A percentile compares a stretch with the other conserved stretches of the same genome.
phyloP scores from a whole-genome alignment of 2,797 vertebrate genomes.

The Gastrophryne carolinensis region DNA sequence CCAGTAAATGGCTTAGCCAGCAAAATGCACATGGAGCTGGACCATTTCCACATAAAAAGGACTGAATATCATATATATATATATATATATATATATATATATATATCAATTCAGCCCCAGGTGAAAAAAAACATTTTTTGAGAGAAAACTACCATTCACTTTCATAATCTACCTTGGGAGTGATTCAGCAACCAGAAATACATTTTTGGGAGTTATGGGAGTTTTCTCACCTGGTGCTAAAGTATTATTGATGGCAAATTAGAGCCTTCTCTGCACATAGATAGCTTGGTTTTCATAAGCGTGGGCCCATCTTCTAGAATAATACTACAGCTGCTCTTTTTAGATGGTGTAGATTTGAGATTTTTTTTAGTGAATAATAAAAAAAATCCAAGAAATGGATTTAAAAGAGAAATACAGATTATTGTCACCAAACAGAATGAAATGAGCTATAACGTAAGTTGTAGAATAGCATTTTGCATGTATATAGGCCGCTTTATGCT shows the following conservation, averaged over 20 bases:
- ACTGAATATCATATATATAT: too few species aligned
- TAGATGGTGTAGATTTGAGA: constrained; percentile 7
- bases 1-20: too few species aligned
- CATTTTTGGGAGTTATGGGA: too few species aligned
- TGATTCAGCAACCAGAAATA: too few species aligned
- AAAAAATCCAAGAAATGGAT: constrained; percentile 35
- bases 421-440: not conserved
- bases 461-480: constrained; percentile 22
- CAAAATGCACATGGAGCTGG: too few species aligned
- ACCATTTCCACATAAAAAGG: too few species aligned
- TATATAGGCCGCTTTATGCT: constrained; percentile 23
- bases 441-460: constrained; percentile 5
- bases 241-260: too few species aligned
- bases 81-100: too few species aligned
- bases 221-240: too few species aligned
- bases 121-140: constrained; percentile 8
- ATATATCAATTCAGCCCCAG: too few species aligned
- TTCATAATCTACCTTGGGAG: too few species aligned
- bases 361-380: constrained; percentile 18
- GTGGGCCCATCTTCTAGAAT: constrained; percentile 11
- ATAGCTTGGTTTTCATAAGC: constrained; percentile 35
- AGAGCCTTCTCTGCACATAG: constrained; percentile 37
- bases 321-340: constrained; percentile 29
- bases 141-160: too few species aligned
- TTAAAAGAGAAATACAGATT: constrained; percentile 9